Conservation (phyloP, 2,888 invertebrate genomes). For the Parthenolecanium corni region DNA sequence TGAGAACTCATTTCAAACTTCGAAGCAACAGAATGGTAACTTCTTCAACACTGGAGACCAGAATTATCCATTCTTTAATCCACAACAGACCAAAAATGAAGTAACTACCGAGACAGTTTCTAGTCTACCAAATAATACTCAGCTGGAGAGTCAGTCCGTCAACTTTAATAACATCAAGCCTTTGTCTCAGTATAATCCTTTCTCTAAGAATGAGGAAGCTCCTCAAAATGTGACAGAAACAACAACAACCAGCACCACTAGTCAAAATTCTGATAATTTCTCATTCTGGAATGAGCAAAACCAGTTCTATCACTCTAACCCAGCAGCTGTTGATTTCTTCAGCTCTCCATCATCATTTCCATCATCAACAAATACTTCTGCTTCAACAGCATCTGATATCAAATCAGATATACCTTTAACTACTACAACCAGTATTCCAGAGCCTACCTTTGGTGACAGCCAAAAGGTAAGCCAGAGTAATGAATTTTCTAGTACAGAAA, state of each 20-base stretch:
- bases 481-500: background rate
- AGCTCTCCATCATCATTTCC: background rate
- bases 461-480: background rate
- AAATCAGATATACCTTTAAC: background rate
- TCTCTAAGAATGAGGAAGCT: conserved; percentile 39
- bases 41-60: background rate
- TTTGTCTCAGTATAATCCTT: conserved; percentile 33
- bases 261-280: conserved; percentile 31
- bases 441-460: background rate
- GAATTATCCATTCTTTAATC: conserved; percentile 17
- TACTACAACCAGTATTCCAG: background rate
- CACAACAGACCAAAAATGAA: background rate
- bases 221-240: conserved; percentile 31
- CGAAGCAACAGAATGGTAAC: background rate
- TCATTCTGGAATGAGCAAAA: conserved; percentile 13
- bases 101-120: background rate
- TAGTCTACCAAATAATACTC: conserved; percentile 9
- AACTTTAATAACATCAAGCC: conserved; percentile 31
- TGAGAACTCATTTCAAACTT: too few relatives aligned
- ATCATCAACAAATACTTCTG: background rate
- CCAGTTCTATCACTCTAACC: conserved; percentile 18
- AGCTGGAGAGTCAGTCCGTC: background rate
- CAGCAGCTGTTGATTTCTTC: conserved; percentile 11
- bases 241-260: conserved; percentile 35
- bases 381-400: too few relatives aligned